Percentiles rank a stretch among this genome's conserved stretches.
Evolutionary conservation across 2,797 vertebrate species (phyloP).

Genomic region (Artibeus lituratus): DNA sequence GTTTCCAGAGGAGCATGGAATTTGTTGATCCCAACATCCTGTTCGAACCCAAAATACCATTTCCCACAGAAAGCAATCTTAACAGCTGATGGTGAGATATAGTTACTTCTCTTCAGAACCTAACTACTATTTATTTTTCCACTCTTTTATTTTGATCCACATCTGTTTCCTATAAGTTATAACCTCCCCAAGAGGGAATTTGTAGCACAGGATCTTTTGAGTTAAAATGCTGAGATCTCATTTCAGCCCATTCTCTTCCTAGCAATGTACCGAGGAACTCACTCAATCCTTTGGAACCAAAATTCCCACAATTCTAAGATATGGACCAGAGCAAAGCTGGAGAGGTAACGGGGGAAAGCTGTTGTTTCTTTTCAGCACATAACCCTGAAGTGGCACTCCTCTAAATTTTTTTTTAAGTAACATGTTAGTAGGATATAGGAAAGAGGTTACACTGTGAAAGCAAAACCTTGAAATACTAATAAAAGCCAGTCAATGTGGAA

Average conservation of each 20-base stretch:
- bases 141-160: conserved; percentile 56
- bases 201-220: neutral
- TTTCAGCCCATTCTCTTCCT: neutral
- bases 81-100: neutral
- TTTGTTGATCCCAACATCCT: neutral
- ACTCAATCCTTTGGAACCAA: neutral
- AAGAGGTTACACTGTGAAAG: neutral
- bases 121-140: conserved; percentile 61
- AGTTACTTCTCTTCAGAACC: neutral
- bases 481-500: neutral
- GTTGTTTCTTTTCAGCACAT: neutral
- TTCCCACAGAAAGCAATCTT: conserved; percentile 56
- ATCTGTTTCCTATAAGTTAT: conserved; percentile 65
- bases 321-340: neutral
- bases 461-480: neutral
- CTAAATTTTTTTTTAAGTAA: neutral
- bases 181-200: conserved; percentile 44
- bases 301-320: neutral
- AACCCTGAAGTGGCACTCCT: neutral
- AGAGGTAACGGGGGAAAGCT: neutral
- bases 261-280: neutral
- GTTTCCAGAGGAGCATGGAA: neutral
- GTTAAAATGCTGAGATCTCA: neutral
- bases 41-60: neutral
- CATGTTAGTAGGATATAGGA: neutral